phyloP scores from a whole-genome alignment of 2,888 invertebrate species.

The Mimas tiliae region DNA sequence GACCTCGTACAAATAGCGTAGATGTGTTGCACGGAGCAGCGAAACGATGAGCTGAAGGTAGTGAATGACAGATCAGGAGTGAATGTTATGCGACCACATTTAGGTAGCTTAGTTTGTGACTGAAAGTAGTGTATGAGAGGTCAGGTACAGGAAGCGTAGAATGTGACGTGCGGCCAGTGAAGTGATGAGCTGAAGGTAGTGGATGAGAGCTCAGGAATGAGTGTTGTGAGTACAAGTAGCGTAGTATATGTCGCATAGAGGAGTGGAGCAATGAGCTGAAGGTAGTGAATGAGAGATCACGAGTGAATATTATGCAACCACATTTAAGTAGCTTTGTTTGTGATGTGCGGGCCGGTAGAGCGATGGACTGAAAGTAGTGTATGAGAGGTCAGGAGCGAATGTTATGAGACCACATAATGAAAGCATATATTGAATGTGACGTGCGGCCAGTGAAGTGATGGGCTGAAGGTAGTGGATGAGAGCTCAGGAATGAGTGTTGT shows the following conservation, averaged over 20 bases:
- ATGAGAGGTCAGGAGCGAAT: slow-evolving; percentile 19
- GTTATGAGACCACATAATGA: slow-evolving; percentile 12
- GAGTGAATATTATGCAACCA: slow-evolving; percentile 12
- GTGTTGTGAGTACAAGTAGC: slow-evolving; percentile 4
- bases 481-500: slow-evolving; percentile 10
- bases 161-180: no score
- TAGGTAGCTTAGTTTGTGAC: no score
- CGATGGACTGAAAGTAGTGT: slow-evolving; percentile 14
- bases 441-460: slow-evolving; percentile 13
- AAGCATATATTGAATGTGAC: slow-evolving; percentile 1
- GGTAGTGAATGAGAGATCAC: slow-evolving; percentile 15
- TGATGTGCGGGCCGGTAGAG: slow-evolving; percentile 14
- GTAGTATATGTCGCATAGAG: slow-evolving; percentile 1
- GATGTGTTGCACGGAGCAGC: no score
- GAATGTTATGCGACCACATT: no score
- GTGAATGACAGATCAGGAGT: not conserved
- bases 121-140: no score
- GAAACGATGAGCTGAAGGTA: not conserved
- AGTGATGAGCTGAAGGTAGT: not conserved
- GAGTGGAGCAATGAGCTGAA: slow-evolving; percentile 7
- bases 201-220: not conserved
- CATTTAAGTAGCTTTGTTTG: slow-evolving; percentile 6
- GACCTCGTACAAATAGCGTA: no score
- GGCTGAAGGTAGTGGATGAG: slow-evolving; percentile 16
- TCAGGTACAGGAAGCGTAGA: no score